Conservation (phyloP, 2,888 invertebrate genomes). For the Smittia aterrima region DNA sequence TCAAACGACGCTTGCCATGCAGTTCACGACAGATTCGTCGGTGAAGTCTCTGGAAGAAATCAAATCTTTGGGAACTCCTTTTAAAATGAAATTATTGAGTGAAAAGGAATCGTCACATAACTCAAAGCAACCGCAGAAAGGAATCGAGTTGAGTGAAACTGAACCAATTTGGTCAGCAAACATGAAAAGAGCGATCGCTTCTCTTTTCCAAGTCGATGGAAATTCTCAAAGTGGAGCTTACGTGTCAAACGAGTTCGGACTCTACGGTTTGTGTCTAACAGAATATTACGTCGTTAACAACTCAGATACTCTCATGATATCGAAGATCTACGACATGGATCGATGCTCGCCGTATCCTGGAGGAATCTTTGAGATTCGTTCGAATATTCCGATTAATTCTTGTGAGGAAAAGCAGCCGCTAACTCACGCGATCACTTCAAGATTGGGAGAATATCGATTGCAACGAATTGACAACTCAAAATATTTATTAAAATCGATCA, state of each 20-base stretch:
- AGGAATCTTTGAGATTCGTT: constrained; percentile 52
- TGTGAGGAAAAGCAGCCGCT: constrained; percentile 48
- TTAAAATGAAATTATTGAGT: constrained; percentile 25
- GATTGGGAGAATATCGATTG: constrained; percentile 28
- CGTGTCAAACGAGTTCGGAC: constrained; percentile 57
- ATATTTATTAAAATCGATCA: constrained; percentile 22
- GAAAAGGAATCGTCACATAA: constrained; percentile 24
- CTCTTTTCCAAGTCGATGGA: constrained; percentile 62
- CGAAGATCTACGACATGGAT: constrained; percentile 53
- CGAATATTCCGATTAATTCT: constrained; percentile 53
- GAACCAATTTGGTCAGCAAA: constrained; percentile 67
- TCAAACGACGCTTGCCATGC: background rate
- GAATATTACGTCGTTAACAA: constrained; percentile 55
- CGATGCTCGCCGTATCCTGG: constrained; percentile 51
- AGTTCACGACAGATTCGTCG: background rate
- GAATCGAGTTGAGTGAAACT: constrained; percentile 51
- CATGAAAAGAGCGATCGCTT: constrained; percentile 65
- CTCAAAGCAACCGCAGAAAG: constrained; percentile 44
- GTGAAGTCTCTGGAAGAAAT: background rate
- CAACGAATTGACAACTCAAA: constrained; percentile 2
- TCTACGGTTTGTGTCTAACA: constrained; percentile 58
- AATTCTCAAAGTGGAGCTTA: constrained; percentile 52
- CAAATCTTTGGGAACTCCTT: constrained; percentile 5
- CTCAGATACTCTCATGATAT: constrained; percentile 51
- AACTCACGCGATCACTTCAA: constrained; percentile 30